phyloP scores from a whole-genome alignment of 30 jellyfish, hydroid and myxozoan species.

The Cassiopea xamachana region DNA sequence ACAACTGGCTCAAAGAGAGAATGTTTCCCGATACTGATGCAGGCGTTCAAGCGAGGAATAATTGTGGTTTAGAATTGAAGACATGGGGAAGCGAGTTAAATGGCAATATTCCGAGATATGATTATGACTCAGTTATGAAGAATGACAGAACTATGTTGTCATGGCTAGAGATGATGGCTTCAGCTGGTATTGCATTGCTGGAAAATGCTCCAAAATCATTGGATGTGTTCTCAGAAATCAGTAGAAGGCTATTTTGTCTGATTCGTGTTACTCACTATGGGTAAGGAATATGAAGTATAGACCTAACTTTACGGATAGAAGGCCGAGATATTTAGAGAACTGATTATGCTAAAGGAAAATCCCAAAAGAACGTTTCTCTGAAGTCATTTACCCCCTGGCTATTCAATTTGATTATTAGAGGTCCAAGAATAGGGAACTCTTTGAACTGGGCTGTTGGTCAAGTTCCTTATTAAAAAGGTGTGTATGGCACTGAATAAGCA shows the following conservation, averaged over 20 bases:
- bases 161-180: slow-evolving; percentile 60
- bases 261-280: slow-evolving; percentile 53
- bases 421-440: too few relatives aligned
- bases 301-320: too few relatives aligned
- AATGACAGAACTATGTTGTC: slow-evolving; percentile 30
- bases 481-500: too few relatives aligned
- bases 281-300: too few relatives aligned
- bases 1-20: slow-evolving; percentile 73
- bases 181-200: slow-evolving; percentile 72
- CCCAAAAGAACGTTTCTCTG: too few relatives aligned
- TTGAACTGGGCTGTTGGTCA: too few relatives aligned
- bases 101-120: slow-evolving; percentile 55
- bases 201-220: slow-evolving; percentile 68
- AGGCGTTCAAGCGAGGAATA: slow-evolving; percentile 42
- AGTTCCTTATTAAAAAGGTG: too few relatives aligned
- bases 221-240: slow-evolving; percentile 6
- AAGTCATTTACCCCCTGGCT: too few relatives aligned
- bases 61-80: slow-evolving; percentile 28
- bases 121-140: slow-evolving; percentile 22
- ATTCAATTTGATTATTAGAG: too few relatives aligned
- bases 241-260: slow-evolving; percentile 15
- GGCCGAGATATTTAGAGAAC: too few relatives aligned
- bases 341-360: too few relatives aligned
- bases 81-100: slow-evolving; percentile 63
- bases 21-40: slow-evolving; percentile 52